A percentile compares a stretch with the other conserved stretches of the same genome.
Conservation (phyloP, 2,797 vertebrate genomes). For the Sebastes hubbsi region DNA sequence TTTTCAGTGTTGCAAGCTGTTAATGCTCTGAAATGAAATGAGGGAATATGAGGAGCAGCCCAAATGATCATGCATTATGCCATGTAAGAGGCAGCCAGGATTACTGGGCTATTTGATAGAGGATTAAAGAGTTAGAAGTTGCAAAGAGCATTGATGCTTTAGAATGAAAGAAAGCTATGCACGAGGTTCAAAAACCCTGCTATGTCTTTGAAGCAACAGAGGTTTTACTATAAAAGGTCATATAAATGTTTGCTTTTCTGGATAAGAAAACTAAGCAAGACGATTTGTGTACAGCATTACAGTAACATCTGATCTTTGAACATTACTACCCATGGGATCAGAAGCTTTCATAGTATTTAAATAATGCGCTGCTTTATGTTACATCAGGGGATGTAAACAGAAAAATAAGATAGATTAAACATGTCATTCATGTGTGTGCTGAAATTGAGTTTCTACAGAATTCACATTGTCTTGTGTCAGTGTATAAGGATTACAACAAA, state of each 20-base stretch:
- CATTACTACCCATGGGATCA: background rate
- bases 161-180: slow-evolving; percentile 67
- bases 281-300: background rate
- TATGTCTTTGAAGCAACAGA: slow-evolving; percentile 1
- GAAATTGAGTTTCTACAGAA: background rate
- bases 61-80: slow-evolving; percentile 80
- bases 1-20: slow-evolving; percentile 40
- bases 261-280: background rate
- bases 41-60: slow-evolving; percentile 69
- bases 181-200: slow-evolving; percentile 34
- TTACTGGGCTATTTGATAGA: slow-evolving; percentile 78
- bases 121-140: slow-evolving; percentile 82
- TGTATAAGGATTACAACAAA: slow-evolving; percentile 54
- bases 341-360: background rate
- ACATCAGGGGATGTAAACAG: background rate
- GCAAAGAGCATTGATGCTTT: slow-evolving; percentile 78
- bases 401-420: background rate
- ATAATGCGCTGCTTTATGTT: background rate
- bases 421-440: background rate
- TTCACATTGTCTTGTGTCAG: slow-evolving; percentile 21
- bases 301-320: background rate
- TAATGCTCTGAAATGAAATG: slow-evolving; percentile 65
- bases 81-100: slow-evolving; percentile 76
- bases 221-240: background rate
- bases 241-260: background rate